Percentiles rank a stretch among this genome's conserved stretches.
These are phyloP conservation scores for Trissolcus brochymenae DNA, from an alignment of 2,888 invertebrate genomes.

Conservation along the genomic window DNA sequence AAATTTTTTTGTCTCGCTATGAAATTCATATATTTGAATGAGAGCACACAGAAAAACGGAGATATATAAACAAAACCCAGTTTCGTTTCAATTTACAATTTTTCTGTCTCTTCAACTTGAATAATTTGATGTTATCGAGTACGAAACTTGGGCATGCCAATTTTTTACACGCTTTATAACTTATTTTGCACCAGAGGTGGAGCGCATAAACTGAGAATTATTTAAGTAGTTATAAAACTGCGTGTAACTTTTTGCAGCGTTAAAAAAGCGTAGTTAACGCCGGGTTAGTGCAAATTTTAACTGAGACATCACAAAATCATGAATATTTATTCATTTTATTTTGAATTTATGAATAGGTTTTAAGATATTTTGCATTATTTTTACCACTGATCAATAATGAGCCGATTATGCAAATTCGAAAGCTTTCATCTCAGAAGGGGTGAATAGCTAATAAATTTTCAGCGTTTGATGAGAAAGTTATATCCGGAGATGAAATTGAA, in stretches of 20 bases:
- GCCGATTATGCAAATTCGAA: slow-evolving; percentile 8
- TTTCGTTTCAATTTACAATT: too few species aligned
- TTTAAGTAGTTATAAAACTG: slow-evolving; percentile 20
- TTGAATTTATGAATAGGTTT: slow-evolving; percentile 11
- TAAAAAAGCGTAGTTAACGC: slow-evolving; percentile 1
- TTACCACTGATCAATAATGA: slow-evolving; percentile 19
- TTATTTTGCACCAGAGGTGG: slow-evolving; percentile 3
- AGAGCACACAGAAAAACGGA: too few species aligned
- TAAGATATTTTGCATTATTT: slow-evolving; percentile 14
- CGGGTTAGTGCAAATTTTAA: slow-evolving; percentile 4
- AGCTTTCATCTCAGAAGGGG: slow-evolving; percentile 13
- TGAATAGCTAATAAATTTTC: slow-evolving; percentile 10
- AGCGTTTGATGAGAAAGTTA: too few species aligned
- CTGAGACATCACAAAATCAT: not conserved
- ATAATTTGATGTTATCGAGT: too few species aligned
- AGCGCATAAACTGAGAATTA: slow-evolving; percentile 7
- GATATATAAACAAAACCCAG: too few species aligned
- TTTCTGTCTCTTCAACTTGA: not conserved
- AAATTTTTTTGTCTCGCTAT: too few species aligned
- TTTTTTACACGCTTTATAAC: slow-evolving; percentile 1
- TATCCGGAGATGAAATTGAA: too few species aligned
- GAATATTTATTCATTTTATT: slow-evolving; percentile 16
- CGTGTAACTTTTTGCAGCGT: slow-evolving; percentile 1
- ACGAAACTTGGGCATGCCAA: not conserved
- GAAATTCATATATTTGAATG: too few species aligned